Evolutionary conservation across 2,888 invertebrate species (phyloP).

Genomic region (Sminthurinus aureus): DNA sequence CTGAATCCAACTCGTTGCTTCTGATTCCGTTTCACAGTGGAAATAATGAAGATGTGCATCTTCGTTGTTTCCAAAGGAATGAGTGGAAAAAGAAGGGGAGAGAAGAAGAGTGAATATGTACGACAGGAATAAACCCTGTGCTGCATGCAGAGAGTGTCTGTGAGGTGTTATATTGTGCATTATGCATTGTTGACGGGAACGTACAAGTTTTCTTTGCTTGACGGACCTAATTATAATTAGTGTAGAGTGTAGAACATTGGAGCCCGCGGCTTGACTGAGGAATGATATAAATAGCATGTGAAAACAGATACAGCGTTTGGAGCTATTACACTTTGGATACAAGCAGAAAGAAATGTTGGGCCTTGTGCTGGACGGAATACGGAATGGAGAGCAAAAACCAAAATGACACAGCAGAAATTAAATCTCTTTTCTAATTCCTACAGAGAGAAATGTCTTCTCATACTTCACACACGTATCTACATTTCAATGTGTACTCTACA

Average conservation of each 20-base stretch:
- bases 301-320: neutral
- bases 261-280: conserved; percentile 29
- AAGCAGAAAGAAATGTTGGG: neutral
- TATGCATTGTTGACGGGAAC: neutral
- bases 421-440: too few species aligned
- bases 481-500: neutral
- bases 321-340: too few species aligned
- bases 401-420: conserved; percentile 38
- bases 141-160: neutral
- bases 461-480: neutral
- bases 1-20: neutral
- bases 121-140: too few species aligned
- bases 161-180: neutral
- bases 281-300: conserved; percentile 21
- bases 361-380: neutral
- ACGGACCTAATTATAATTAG: conserved; percentile 48
- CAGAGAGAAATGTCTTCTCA: too few species aligned
- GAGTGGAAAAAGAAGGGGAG: neutral
- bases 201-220: conserved; percentile 20
- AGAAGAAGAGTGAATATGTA: too few species aligned
- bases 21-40: neutral
- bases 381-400: neutral
- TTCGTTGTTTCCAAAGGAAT: neutral
- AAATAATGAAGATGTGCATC: neutral
- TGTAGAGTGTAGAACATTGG: conserved; percentile 41